A percentile compares a stretch with the other conserved stretches of the same genome.
Conservation (phyloP, 2,113 vertebrate species). For the Catharus minimus region DNA sequence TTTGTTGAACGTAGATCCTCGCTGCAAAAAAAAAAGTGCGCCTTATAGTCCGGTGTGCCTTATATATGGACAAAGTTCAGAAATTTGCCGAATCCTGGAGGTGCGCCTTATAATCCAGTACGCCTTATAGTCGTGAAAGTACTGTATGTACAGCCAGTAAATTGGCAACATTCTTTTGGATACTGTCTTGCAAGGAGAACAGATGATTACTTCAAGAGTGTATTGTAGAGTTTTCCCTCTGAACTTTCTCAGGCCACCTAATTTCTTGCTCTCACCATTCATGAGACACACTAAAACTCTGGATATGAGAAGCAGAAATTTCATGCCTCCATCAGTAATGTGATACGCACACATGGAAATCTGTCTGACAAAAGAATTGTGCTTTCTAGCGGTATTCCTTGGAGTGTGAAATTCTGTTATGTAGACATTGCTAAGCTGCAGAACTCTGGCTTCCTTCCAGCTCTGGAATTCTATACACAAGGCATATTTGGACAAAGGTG, state of each 20-base stretch:
- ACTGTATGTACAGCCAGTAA: neutral
- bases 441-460: neutral
- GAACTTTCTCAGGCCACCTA: neutral
- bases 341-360: neutral
- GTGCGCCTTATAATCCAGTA: too few relatives aligned
- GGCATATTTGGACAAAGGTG: neutral
- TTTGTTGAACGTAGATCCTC: too few relatives aligned
- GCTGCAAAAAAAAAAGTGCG: too few relatives aligned
- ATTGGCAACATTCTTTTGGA: neutral
- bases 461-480: neutral
- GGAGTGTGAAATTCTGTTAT: neutral
- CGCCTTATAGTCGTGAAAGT: too few relatives aligned
- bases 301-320: neutral
- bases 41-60: too few relatives aligned
- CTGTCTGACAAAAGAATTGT: neutral
- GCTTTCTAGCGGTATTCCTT: neutral
- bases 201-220: neutral
- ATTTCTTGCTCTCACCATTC: neutral
- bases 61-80: too few relatives aligned
- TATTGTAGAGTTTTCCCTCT: neutral
- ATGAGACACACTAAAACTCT: neutral
- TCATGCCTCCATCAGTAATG: neutral
- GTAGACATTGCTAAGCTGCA: neutral
- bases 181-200: neutral
- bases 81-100: too few relatives aligned